phyloP scores from a whole-genome alignment of 2,888 invertebrate species.

The Amphipyra tragopoginis region DNA sequence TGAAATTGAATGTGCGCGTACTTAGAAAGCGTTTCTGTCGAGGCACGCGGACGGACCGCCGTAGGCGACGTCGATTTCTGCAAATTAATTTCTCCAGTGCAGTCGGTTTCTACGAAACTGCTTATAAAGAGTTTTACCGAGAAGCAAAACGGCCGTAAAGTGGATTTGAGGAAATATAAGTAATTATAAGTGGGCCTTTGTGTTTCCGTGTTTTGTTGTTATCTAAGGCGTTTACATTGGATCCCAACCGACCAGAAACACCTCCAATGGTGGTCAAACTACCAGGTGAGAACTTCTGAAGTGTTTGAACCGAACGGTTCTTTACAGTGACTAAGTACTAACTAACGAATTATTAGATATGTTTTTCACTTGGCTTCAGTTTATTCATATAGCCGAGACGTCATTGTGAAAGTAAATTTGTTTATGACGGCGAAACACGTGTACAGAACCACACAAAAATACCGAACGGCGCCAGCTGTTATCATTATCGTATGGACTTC shows the following conservation, averaged over 20 bases:
- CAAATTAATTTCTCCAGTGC: constrained; percentile 88
- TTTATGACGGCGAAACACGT: constrained; percentile 65
- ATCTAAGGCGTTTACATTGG: constrained; percentile 86
- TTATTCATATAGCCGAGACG: constrained; percentile 33
- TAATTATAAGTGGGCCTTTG: constrained; percentile 85
- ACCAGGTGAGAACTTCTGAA: constrained; percentile 79
- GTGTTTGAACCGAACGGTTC: constrained; percentile 8
- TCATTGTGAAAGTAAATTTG: constrained; percentile 54
- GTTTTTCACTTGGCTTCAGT: constrained; percentile 8
- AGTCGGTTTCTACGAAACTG: constrained; percentile 86
- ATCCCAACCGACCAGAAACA: constrained; percentile 84
- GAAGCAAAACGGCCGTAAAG: constrained; percentile 87
- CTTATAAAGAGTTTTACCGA: constrained; percentile 87
- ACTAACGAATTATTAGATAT: constrained; percentile 16
- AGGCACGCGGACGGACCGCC: constrained; percentile 78
- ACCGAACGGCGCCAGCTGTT: constrained; percentile 73
- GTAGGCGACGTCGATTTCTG: constrained; percentile 81
- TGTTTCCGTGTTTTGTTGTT: constrained; percentile 85
- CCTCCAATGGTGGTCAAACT: constrained; percentile 89
- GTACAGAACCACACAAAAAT: constrained; percentile 58
- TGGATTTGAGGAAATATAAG: constrained; percentile 88
- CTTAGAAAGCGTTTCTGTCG: constrained; percentile 83
- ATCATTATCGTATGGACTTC: constrained; percentile 66
- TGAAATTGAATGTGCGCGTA: constrained; percentile 87
- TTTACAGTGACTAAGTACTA: neutral